A percentile compares a stretch with the other conserved stretches of the same genome.
Conservation (phyloP, 2,797 vertebrate genomes). For the Lophius americanus region DNA sequence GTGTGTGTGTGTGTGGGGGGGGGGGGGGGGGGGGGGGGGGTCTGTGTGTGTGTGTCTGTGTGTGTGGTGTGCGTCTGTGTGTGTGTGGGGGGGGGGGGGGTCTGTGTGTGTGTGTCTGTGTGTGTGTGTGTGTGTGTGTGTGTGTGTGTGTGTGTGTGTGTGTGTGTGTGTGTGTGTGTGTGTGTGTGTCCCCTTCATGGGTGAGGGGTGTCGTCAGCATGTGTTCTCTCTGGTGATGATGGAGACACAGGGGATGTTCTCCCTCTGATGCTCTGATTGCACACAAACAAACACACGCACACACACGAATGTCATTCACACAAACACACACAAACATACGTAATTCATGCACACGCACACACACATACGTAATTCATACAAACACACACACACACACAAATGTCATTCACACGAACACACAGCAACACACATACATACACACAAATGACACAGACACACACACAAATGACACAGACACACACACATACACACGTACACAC, state of each 20-base stretch:
- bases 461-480: too few relatives aligned
- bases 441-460: too few relatives aligned
- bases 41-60: constrained; percentile 4
- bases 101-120: constrained; percentile 28
- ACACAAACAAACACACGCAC: constrained; percentile 4
- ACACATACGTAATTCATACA: too few relatives aligned
- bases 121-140: constrained; percentile 11
- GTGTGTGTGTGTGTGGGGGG: constrained; percentile 38
- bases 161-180: constrained; percentile 34
- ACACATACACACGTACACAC: too few relatives aligned
- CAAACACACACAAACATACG: too few relatives aligned
- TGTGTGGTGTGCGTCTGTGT: constrained; percentile 37
- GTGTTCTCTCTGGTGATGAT: constrained; percentile 34
- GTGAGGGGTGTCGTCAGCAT: constrained; percentile 47
- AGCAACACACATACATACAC: too few relatives aligned
- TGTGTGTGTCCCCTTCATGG: constrained; percentile 11
- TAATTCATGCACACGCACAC: too few relatives aligned
- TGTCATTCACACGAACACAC: too few relatives aligned
- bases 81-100: too few relatives aligned
- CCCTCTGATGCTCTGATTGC: neutral
- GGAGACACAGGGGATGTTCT: constrained; percentile 20
- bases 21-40: too few relatives aligned
- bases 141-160: constrained; percentile 22
- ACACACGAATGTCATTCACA: too few relatives aligned
- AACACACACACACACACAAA: too few relatives aligned